Evolutionary conservation across 2,797 vertebrate genomes (phyloP).

Genomic region (Enteromius paludinosus): DNA sequence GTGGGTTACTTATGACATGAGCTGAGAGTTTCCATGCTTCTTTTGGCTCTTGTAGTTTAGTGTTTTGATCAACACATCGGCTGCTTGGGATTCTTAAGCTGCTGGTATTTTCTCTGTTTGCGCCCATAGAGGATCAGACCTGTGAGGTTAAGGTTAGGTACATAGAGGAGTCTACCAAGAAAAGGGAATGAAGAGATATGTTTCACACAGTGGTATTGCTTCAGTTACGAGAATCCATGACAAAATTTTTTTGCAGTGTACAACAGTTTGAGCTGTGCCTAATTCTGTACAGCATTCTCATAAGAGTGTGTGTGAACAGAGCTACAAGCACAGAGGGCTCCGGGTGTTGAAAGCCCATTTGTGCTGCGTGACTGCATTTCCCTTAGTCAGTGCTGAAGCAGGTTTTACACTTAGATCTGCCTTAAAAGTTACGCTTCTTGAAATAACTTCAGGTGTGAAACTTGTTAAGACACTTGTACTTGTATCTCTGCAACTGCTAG

Average conservation of each 20-base stretch:
- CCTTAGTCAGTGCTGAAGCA: background rate
- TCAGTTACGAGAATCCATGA: background rate
- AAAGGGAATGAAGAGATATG: background rate
- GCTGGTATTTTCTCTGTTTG: constrained; percentile 28
- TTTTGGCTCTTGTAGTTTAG: background rate
- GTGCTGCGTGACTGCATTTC: constrained; percentile 29
- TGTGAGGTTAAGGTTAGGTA: constrained; percentile 7
- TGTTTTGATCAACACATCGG: constrained; percentile 24
- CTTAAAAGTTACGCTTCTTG: background rate
- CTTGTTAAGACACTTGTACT: constrained; percentile 14
- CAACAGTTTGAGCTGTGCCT: background rate
- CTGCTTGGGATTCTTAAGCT: constrained; percentile 45
- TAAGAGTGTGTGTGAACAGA: background rate
- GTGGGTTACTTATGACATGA: constrained; percentile 4
- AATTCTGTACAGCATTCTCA: background rate
- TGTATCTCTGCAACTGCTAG: constrained; percentile 24
- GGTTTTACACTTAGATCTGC: background rate
- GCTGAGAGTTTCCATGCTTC: constrained; percentile 5
- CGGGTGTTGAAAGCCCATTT: constrained; percentile 19
- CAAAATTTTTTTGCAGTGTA: background rate
- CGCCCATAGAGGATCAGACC: background rate
- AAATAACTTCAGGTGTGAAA: background rate
- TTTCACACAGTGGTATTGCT: background rate
- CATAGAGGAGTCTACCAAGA: background rate
- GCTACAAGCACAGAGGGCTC: background rate